Evolutionary conservation across 2,888 invertebrate genomes (phyloP).

Genomic region (Nephrotoma appendiculata): DNA sequence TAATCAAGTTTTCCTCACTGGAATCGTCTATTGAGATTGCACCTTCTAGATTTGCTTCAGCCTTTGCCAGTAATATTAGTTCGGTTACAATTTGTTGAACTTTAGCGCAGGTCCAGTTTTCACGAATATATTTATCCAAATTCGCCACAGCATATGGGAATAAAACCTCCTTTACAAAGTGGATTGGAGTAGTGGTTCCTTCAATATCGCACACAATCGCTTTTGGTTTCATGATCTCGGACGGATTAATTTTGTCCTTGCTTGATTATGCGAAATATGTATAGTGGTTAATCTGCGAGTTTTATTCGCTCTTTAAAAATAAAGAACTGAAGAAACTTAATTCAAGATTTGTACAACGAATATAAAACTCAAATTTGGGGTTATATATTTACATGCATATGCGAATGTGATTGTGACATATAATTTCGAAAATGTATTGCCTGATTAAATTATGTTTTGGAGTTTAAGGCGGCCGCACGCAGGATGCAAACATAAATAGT

Average conservation of each 20-base stretch:
- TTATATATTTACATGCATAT: not conserved
- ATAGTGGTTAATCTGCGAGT: no score
- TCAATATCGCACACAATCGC: constrained; percentile 50
- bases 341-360: not conserved
- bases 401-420: not conserved
- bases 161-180: constrained; percentile 56
- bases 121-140: constrained; percentile 51
- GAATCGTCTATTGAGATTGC: constrained; percentile 41
- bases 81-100: constrained; percentile 51
- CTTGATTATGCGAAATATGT: no score
- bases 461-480: no score
- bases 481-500: no score
- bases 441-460: not conserved
- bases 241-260: not conserved
- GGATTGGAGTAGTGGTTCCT: constrained; percentile 57
- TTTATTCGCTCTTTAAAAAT: no score
- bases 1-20: constrained; percentile 40
- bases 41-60: constrained; percentile 41
- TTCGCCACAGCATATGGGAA: constrained; percentile 66
- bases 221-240: constrained; percentile 13
- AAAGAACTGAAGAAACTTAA: not conserved
- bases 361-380: not conserved
- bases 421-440: not conserved
- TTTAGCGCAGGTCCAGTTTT: constrained; percentile 52
- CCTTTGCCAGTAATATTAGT: constrained; percentile 44